These are phyloP conservation scores for Stenoptilia bipunctidactyla DNA, from an alignment of 2,888 invertebrate genomes.

Conservation along the genomic window DNA sequence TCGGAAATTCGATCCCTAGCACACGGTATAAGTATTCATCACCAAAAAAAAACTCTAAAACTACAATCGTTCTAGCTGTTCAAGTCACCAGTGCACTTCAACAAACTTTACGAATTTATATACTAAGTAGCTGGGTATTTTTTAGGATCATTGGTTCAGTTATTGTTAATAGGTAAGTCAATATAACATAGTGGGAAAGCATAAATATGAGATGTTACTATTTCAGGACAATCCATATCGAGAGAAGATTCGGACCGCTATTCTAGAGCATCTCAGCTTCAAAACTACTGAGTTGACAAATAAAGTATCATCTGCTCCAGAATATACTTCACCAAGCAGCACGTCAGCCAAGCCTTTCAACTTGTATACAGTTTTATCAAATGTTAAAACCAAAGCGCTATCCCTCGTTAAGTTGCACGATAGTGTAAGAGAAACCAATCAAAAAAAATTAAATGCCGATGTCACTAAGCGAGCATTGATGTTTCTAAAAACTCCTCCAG, in stretches of 20 bases:
- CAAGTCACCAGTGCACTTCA: too few relatives aligned
- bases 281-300: conserved; percentile 22
- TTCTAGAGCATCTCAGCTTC: conserved; percentile 44
- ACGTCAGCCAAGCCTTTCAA: conserved; percentile 30
- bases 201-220: neutral
- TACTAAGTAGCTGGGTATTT: too few relatives aligned
- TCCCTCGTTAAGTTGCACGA: conserved; percentile 45
- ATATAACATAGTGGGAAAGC: too few relatives aligned
- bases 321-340: conserved; percentile 41
- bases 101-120: too few relatives aligned
- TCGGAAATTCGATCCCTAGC: too few relatives aligned
- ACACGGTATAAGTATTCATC: too few relatives aligned
- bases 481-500: conserved; percentile 41
- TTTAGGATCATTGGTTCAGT: too few relatives aligned
- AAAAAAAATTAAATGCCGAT: conserved; percentile 22
- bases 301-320: conserved; percentile 18
- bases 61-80: too few relatives aligned
- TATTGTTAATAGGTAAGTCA: too few relatives aligned
- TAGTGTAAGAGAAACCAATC: neutral
- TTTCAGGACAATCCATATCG: conserved; percentile 63
- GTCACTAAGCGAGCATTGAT: conserved; percentile 38
- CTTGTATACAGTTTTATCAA: conserved; percentile 58
- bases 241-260: conserved; percentile 51
- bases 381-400: conserved; percentile 64
- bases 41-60: too few relatives aligned